Evolutionary conservation across 1,140 invertebrate genomes (phyloP), one percentile per base, ranked within the genome.

Genomic region (Mesaphorura yosii): DNA sequence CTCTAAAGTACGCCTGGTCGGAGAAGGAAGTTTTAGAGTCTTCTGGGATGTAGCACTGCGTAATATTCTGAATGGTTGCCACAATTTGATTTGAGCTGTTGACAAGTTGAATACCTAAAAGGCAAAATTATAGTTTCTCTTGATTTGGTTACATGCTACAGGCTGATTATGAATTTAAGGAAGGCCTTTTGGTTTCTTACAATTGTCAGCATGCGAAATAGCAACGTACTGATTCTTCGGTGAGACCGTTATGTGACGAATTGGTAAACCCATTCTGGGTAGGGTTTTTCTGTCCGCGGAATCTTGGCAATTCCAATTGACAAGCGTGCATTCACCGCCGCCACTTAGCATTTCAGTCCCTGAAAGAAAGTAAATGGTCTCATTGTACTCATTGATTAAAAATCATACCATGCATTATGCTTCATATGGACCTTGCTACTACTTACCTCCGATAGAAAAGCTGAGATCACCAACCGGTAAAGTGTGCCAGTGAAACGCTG

Each of bases 401-500:
- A 7, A 29, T 47, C 5, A 6, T 23, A 51, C 20, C 20, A 5
- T 42, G 6, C 42, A 10, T n/a, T 34, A 41, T 44, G 34, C 29
- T 39, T 15, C 5, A 39, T n/a, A n/a, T n/a, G n/a, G n/a, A n/a
- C n/a, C n/a, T n/a, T n/a, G 20, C n/a, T 37, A n/a, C 5, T 42
- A 42, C 4, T 49, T 40, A 73, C 85, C 85, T 58, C 77, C 76
- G 50, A 70, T 66, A 31, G 83, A 80, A 65, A 87, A 88, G 4
- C 69, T 69, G 17, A 89, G 65, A 65, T 79, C 78, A 38, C 73
- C 72, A 1, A 88, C 80, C 51, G 81, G 75, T 51, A 85, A 71
- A 15, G 78, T 77, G 69, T 90, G 87, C 87, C 87, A 90, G 66
- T 89, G 86, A 63, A 78, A 79, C 19, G 77, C 68, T 12, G 75